Base-by-base conservation (phyloP, 1,140 invertebrate genomes). In the Trichonephila clavata region DNA sequence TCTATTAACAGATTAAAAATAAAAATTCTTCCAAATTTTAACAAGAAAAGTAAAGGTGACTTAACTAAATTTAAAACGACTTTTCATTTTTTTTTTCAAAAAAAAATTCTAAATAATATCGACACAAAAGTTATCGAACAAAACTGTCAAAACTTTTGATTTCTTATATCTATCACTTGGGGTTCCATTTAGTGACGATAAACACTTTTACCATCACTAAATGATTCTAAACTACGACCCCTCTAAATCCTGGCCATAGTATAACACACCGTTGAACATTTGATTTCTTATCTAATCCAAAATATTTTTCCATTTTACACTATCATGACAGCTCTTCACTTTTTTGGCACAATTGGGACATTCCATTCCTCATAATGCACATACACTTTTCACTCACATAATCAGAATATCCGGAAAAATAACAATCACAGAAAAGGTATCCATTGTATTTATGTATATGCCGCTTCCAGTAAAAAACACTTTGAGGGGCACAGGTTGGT, bases 181-280 rank as follows among this genome's bases (percentile, higher is more conserved):
- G 32, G 32, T 32, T 32, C 32, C 61, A 71, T 92, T 92, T 92
- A 68, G 90, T 86, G 80, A 92, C 86, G 90, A 92, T 86, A 92
- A 84, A 61, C 5, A 0, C 14, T 59, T 14, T 86, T 92, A 92
- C 86, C 90, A 92, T 92, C 90, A 92, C 61, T 86, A 92, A 92
- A 92, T 92, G 81, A 86, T n/a, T 10, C 65, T 88, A 43, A 68
- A 68, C 50, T 60, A 43, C 20, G 60, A 68, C 13, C 20, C 16
- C 39, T 50, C 0, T 16, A 10, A 59, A 59, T 80, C 80, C 88
- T 80, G 8, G 88, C 61, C 88, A 90, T 90, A 57, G 80, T 80
- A 20, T 1, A 24, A 13, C 65, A 68, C n/a, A 68, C 24, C 21
- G 8, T 24, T 68, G 3, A 68, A 65, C 1, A 21, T 68, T n/a